Conservation (phyloP, 2,113 vertebrate genomes). For the Sclerurus mexicanus region DNA sequence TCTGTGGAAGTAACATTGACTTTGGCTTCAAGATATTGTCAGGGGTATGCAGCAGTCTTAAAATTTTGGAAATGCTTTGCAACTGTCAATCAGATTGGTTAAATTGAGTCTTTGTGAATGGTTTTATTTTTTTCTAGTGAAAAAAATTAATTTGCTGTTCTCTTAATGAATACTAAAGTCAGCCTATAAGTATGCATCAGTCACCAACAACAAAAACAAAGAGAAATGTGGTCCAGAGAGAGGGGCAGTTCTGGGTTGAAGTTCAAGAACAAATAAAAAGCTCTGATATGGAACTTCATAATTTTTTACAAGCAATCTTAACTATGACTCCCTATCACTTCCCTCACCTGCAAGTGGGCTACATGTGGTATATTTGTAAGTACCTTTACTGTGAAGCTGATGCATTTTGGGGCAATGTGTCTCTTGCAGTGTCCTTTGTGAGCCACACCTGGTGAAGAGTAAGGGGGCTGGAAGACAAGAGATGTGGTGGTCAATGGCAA, state of each 20-base stretch:
- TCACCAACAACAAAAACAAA: background rate
- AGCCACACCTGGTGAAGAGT: background rate
- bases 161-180: background rate
- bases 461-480: background rate
- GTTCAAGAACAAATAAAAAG: background rate
- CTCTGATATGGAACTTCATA: background rate
- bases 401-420: background rate
- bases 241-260: background rate
- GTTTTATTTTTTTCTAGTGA: background rate
- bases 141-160: background rate
- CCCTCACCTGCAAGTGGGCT: background rate
- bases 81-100: background rate
- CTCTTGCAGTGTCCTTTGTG: background rate
- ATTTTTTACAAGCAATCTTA: background rate
- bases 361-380: background rate
- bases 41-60: background rate
- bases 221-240: background rate
- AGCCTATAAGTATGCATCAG: background rate
- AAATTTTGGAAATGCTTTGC: background rate
- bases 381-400: background rate
- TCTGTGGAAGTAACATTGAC: background rate
- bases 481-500: background rate
- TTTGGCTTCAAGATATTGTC: background rate
- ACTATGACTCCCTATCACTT: background rate
- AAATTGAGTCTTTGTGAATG: background rate